Base-by-base conservation (phyloP, 2,888 invertebrate genomes). In the Cerastoderma edule region DNA sequence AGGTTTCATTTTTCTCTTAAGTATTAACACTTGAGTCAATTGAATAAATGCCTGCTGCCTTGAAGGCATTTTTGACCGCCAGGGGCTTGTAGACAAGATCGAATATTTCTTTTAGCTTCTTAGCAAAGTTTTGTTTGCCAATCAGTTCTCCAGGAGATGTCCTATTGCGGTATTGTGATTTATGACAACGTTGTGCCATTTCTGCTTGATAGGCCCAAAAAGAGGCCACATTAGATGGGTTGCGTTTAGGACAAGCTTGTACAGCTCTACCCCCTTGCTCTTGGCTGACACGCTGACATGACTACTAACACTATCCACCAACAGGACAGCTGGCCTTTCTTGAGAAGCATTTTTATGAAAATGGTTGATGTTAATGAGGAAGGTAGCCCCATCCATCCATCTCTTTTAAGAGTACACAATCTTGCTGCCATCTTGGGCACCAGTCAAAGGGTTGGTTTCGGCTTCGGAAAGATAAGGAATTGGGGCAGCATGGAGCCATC, bases 171-270 rank as follows among this genome's bases (percentile, higher is more conserved):
- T 44, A n/a, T 24, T 57, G 64, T 76, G 64, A 10, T 57, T 60
- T 35, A 64, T 56, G 16, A 70, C 46, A n/a, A 72, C 67, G 33
- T 69, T 69, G 44, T 70, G 56, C 75, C 79, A 79, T 48, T 16
- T 66, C 8, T 67, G 27, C 33, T 72, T 75, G 1, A 76, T 53
- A 16, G 75, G 72, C 4, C 76, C 75, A 60, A 76, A 79, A 8
- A 78, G 16, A 5, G 78, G 78, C 33, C 78, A 78, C 78, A 81
- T 75, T 1, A 80, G 1, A 46, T 77, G 80, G 22, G 74, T 74
- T 4, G 71, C 74, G 74, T 80, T 74, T 16, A 71, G 67, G 4
- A 71, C 33, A 10, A 77, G 10, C n/a, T 71, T 2, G 35, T 77
- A 80, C n/a, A 77, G 24, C 27, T 80, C 80, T 19, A 77, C 74